Percentiles rank a stretch among this genome's conserved stretches.
phyloP scores from a whole-genome alignment of 2,888 invertebrate species.

The Drosophila kuntzei region DNA sequence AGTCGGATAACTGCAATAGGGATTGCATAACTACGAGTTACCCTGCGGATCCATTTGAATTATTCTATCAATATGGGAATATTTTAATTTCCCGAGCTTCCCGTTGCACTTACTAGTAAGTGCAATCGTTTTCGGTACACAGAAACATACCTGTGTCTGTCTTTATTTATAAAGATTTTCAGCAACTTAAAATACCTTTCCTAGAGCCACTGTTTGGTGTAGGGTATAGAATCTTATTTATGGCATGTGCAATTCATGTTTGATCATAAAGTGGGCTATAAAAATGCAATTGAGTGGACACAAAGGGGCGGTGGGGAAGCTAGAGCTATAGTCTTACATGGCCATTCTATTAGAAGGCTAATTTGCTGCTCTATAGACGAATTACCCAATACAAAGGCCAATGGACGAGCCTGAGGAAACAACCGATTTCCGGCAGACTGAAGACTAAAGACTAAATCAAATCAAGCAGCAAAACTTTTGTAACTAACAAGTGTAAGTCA shows the following conservation, averaged over 20 bases:
- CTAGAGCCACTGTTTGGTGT: background rate
- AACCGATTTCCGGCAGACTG: conserved; percentile 63
- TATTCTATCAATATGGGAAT: background rate
- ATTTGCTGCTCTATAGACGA: conserved; percentile 59
- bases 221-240: conserved; percentile 51
- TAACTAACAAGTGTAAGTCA: conserved; percentile 32
- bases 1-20: background rate
- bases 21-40: background rate
- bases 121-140: background rate
- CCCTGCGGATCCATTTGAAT: background rate
- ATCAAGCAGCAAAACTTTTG: conserved; percentile 78
- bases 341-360: conserved; percentile 77
- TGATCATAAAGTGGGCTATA: conserved; percentile 52
- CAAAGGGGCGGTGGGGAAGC: conserved; percentile 9
- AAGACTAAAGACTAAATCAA: conserved; percentile 63
- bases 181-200: no score
- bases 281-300: conserved; percentile 56
- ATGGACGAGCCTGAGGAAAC: conserved; percentile 56
- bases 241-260: conserved; percentile 53
- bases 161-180: background rate
- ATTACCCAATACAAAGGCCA: conserved; percentile 52
- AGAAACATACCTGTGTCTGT: background rate
- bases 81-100: background rate
- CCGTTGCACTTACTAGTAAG: background rate
- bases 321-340: conserved; percentile 43